Base-by-base conservation (phyloP, 1,140 invertebrate genomes). In the Harpegnathos saltator region DNA sequence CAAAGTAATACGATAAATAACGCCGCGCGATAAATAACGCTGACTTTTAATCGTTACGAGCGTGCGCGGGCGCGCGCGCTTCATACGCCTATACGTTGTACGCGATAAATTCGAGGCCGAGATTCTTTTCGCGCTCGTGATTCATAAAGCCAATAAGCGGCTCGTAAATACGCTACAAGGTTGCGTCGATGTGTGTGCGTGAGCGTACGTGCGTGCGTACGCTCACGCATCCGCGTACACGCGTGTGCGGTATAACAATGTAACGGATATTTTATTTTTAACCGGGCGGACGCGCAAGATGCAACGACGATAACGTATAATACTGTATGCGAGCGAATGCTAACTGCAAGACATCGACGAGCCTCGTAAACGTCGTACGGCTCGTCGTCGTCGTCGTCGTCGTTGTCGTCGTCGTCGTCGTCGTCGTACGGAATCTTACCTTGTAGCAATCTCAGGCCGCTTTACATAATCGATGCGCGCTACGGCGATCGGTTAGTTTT, bases 91-190 rank as follows among this genome's bases (percentile, higher is more conserved):
- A 78, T 19, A 44, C 38, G 63, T 80, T 58, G 75, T 69, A 69
- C 65, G 52, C 65, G 65, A 80, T 80, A 80, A 80, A 80, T 69
- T 69, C 52, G 33, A 58, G 69, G 22, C 33, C 7, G 52, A 48
- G 75, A 69, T 69, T 80, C 69, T 69, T 80, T 80, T 71, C 58
- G 19, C 54, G 56, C 69, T 72, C 72, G 69, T 52, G 86, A 87
- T 87, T 80, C 85, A 83, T 63, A 87, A 80, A 86, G 72, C 73
- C 85, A 86, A 87, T 87, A 87, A 81, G 81, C 85, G 86, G 38
- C 72, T 84, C 86, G 86, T 87, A 84, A 87, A 87, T 87, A 87
- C 59, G 69, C 68, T 56, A 59, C 85, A 61, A 83, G 84, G 59
- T 86, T 82, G 85, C 72, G 81, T 19, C 33, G n/a, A 52, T 58